These are phyloP conservation scores for Drosophila eugracilis DNA, from an alignment of 1,140 invertebrate species.

Conservation along the genomic window DNA sequence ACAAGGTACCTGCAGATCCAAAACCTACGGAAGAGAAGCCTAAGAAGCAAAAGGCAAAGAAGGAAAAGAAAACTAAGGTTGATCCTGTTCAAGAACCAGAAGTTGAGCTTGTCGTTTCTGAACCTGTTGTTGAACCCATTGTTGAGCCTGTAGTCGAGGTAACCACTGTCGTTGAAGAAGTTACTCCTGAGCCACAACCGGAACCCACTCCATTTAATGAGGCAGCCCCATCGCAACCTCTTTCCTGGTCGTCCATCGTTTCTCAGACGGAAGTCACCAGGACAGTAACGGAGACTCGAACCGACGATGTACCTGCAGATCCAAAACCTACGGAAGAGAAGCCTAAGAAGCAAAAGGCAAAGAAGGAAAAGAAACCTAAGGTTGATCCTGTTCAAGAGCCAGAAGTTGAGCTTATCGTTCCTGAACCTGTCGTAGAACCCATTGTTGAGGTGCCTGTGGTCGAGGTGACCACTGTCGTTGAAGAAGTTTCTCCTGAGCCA, in stretches of 20 bases:
- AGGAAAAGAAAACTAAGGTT: constrained; percentile 33
- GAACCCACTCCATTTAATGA: neutral
- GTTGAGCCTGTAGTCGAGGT: neutral
- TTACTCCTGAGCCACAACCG: neutral
- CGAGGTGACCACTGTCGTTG: neutral
- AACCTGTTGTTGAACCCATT: constrained; percentile 4
- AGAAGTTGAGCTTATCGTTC: neutral
- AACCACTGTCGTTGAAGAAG: neutral
- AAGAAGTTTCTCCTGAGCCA: neutral
- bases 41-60: constrained; percentile 42
- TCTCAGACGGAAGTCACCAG: constrained; percentile 5
- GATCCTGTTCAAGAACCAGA: neutral
- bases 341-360: neutral
- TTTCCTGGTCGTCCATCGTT: constrained; percentile 18
- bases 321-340: constrained; percentile 32
- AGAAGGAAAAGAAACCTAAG: constrained; percentile 42
- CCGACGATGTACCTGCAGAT: constrained; percentile 5
- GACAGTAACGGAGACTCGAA: neutral
- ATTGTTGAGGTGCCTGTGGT: neutral
- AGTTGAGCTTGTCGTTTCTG: neutral
- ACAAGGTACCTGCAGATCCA: neutral
- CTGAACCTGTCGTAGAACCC: neutral
- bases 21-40: neutral
- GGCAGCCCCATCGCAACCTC: neutral
- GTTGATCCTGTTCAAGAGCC: constrained; percentile 3